Evolutionary conservation across 1,140 invertebrate genomes (phyloP).

Genomic region (Portunus trituberculatus): DNA sequence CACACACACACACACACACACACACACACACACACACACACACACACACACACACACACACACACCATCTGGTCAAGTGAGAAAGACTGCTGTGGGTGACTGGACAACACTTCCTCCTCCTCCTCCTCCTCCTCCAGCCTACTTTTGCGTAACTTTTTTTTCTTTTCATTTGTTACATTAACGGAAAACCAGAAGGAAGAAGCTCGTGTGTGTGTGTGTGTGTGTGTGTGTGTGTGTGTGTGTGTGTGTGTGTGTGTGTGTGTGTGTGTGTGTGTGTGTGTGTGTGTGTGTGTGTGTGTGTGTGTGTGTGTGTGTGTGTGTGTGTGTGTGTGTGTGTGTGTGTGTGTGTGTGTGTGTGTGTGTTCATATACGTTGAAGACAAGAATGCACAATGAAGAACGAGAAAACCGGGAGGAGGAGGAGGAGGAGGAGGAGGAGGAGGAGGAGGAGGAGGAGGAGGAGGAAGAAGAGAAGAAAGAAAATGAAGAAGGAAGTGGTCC

Average conservation of each 20-base stretch:
- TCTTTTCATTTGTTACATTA: too few relatives aligned
- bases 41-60: too few relatives aligned
- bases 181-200: too few relatives aligned
- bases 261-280: constrained; percentile 50
- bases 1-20: too few relatives aligned
- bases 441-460: neutral
- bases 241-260: constrained; percentile 60
- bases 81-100: too few relatives aligned
- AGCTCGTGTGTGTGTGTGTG: constrained; percentile 37
- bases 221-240: constrained; percentile 56
- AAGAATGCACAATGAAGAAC: too few relatives aligned
- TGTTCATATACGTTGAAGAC: neutral
- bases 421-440: neutral
- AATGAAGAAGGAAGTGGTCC: neutral
- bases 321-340: constrained; percentile 60
- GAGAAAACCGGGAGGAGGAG: neutral
- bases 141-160: too few relatives aligned
- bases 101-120: too few relatives aligned
- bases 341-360: constrained; percentile 50
- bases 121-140: too few relatives aligned
- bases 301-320: constrained; percentile 56
- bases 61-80: too few relatives aligned
- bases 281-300: constrained; percentile 42
- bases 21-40: too few relatives aligned
- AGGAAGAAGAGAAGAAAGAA: neutral